These are phyloP conservation scores for Eilema sororculum DNA, from an alignment of 2,888 invertebrate genomes.

Conservation along the genomic window DNA sequence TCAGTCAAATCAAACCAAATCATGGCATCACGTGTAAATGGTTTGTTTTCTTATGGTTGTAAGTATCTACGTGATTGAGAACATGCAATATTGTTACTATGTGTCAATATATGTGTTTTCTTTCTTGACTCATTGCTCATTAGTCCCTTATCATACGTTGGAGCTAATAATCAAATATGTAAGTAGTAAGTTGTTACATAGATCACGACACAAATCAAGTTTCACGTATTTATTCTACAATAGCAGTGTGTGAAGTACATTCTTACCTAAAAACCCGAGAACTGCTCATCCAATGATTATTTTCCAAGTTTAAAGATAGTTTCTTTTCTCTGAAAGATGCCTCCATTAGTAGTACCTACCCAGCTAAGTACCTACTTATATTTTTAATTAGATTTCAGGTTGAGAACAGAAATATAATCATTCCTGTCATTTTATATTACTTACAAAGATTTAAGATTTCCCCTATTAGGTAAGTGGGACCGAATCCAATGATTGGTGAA, in stretches of 20 bases:
- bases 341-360: no score
- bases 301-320: no score
- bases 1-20: no score
- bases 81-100: background rate
- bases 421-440: no score
- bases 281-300: no score
- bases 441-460: no score
- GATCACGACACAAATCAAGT: background rate
- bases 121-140: background rate
- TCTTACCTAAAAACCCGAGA: background rate
- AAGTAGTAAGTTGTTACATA: background rate
- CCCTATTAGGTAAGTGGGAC: no score
- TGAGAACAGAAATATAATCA: background rate
- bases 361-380: background rate
- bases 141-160: background rate
- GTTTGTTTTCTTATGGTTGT: background rate
- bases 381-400: background rate
- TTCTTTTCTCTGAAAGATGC: no score
- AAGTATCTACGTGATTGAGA: background rate
- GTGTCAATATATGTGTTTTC: background rate
- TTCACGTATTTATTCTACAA: no score
- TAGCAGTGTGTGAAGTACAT: no score
- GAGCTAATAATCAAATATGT: background rate
- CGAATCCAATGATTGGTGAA: no score
- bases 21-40: background rate